Evolutionary conservation across 2,888 invertebrate genomes (phyloP).

Genomic region (Troilus luridus): DNA sequence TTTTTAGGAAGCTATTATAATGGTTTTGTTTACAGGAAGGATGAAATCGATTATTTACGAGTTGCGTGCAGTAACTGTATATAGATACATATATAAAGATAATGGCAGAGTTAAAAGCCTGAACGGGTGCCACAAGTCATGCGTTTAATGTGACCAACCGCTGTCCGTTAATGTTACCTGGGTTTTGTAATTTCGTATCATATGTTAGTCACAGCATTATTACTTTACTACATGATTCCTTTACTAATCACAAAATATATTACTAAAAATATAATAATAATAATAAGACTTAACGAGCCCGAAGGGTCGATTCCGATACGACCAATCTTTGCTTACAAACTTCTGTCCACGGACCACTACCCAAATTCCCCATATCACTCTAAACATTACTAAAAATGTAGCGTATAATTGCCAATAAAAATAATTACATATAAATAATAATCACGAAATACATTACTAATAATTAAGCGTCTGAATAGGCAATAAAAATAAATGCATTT

Average conservation of each 20-base stretch:
- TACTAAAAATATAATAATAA: background rate
- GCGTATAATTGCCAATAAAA: too few relatives aligned
- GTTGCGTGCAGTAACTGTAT: background rate
- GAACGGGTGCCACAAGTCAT: background rate
- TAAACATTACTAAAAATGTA: too few relatives aligned
- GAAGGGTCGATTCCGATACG: too few relatives aligned
- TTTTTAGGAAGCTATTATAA: background rate
- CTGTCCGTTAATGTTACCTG: background rate
- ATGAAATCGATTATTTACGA: background rate
- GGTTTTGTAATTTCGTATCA: background rate
- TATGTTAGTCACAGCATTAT: background rate
- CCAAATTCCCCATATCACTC: too few relatives aligned
- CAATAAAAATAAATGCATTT: too few relatives aligned
- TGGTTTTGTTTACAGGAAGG: background rate
- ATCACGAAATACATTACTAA: too few relatives aligned
- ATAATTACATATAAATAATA: too few relatives aligned
- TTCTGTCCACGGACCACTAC: too few relatives aligned
- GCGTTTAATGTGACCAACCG: background rate
- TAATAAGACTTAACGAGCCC: too few relatives aligned
- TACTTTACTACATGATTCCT: background rate
- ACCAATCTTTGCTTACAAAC: too few relatives aligned
- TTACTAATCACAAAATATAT: background rate
- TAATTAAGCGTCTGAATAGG: too few relatives aligned
- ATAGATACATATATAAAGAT: constrained; percentile 22
- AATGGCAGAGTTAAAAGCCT: constrained; percentile 12